Percentiles rank a stretch among this genome's conserved stretches.
These are phyloP conservation scores for Amblyjoppa proteus DNA, from an alignment of 2,888 invertebrate genomes.

Conservation along the genomic window DNA sequence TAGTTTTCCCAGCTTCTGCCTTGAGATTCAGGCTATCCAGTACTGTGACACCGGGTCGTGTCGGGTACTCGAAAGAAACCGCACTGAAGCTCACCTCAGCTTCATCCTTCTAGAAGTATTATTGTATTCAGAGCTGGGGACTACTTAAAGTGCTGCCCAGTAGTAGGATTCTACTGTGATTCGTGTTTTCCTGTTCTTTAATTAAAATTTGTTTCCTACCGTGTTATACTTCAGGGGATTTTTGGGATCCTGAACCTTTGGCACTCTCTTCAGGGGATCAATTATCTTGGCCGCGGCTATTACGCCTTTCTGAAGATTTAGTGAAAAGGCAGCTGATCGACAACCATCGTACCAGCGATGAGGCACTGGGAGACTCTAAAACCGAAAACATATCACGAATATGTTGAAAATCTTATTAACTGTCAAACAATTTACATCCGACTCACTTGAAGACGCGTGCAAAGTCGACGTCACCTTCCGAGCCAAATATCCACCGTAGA, in stretches of 20 bases:
- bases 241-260: slow-evolving; percentile 86
- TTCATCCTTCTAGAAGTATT: slow-evolving; percentile 84
- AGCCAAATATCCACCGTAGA: slow-evolving; percentile 52
- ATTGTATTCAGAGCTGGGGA: too few relatives aligned
- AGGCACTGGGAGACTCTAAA: slow-evolving; percentile 84
- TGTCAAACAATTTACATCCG: neutral
- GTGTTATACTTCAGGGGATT: slow-evolving; percentile 70
- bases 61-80: slow-evolving; percentile 92
- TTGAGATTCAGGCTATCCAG: slow-evolving; percentile 88
- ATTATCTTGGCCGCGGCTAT: slow-evolving; percentile 90
- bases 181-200: neutral
- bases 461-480: slow-evolving; percentile 9
- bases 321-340: slow-evolving; percentile 90
- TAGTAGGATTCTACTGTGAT: too few relatives aligned
- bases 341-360: slow-evolving; percentile 90
- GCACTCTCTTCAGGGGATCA: slow-evolving; percentile 87
- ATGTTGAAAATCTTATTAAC: neutral
- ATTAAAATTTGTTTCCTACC: slow-evolving; percentile 3
- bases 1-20: slow-evolving; percentile 89
- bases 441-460: slow-evolving; percentile 31
- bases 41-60: slow-evolving; percentile 89
- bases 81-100: slow-evolving; percentile 91
- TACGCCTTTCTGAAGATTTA: slow-evolving; percentile 93
- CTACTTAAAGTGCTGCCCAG: too few relatives aligned
- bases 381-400: slow-evolving; percentile 40